phyloP scores from a whole-genome alignment of 2,113 vertebrate species.

The Sturnus vulgaris region DNA sequence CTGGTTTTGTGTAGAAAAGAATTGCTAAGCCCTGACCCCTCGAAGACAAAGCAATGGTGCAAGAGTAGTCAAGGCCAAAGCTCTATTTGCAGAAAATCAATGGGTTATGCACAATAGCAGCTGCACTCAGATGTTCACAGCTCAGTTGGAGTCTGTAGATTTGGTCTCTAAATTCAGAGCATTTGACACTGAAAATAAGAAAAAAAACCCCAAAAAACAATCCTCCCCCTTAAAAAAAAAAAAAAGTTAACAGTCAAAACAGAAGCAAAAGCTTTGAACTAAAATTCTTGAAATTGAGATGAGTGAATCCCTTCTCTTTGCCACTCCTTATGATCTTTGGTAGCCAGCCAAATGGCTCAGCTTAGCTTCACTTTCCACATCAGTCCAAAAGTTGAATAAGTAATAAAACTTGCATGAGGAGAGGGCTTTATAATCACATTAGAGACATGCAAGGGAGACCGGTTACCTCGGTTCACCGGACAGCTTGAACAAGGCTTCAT shows the following conservation, averaged over 20 bases:
- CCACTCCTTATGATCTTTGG: constrained; percentile 5
- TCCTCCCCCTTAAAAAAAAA: no score
- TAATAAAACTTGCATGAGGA: constrained; percentile 7
- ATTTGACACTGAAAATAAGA: background rate
- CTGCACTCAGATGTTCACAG: background rate
- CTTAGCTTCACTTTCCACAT: constrained; percentile 21
- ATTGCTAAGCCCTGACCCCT: background rate
- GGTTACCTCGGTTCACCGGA: constrained; percentile 26
- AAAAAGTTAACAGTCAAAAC: background rate
- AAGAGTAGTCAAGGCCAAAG: constrained; percentile 16
- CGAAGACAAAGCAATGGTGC: background rate
- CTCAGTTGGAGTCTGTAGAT: background rate
- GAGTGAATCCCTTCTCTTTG: background rate
- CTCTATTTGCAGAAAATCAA: constrained; percentile 15
- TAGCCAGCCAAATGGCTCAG: constrained; percentile 30
- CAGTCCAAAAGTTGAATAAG: constrained; percentile 8
- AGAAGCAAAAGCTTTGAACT: background rate
- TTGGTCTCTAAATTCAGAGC: background rate
- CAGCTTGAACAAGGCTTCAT: constrained; percentile 31
- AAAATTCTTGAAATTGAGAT: background rate
- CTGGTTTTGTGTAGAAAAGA: background rate
- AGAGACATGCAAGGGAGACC: background rate
- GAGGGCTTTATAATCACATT: constrained; percentile 29
- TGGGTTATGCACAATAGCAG: background rate
- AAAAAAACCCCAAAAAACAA: background rate